phyloP scores from a whole-genome alignment of 2,797 vertebrate species.

The Rhynchotus rufescens region DNA sequence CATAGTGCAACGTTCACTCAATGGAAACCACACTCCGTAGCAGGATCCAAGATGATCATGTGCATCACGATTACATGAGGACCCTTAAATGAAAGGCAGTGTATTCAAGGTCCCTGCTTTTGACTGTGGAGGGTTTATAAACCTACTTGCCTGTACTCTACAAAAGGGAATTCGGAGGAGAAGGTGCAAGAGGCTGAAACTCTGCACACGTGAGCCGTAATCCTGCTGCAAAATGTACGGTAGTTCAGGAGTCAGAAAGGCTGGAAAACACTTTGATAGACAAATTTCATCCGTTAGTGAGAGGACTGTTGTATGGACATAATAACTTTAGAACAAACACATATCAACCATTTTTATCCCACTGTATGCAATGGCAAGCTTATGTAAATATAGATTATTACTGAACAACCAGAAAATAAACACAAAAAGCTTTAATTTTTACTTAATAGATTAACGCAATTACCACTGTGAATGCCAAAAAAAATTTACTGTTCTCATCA shows the following conservation, averaged over 20 bases:
- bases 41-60: neutral
- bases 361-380: neutral
- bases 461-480: neutral
- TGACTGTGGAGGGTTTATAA: neutral
- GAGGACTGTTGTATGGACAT: neutral
- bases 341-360: neutral
- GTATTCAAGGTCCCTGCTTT: neutral
- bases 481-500: neutral
- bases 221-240: neutral
- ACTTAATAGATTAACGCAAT: neutral
- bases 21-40: neutral
- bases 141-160: neutral
- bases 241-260: neutral
- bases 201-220: neutral
- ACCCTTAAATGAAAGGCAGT: neutral
- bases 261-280: neutral
- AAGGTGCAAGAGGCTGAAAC: neutral
- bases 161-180: neutral
- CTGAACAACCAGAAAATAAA: neutral
- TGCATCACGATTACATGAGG: neutral
- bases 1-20: neutral
- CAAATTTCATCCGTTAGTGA: neutral
- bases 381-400: neutral
- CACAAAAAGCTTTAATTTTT: neutral
- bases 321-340: neutral